Conservation (phyloP, 2,797 vertebrate species). For the Aeoliscus strigatus region DNA sequence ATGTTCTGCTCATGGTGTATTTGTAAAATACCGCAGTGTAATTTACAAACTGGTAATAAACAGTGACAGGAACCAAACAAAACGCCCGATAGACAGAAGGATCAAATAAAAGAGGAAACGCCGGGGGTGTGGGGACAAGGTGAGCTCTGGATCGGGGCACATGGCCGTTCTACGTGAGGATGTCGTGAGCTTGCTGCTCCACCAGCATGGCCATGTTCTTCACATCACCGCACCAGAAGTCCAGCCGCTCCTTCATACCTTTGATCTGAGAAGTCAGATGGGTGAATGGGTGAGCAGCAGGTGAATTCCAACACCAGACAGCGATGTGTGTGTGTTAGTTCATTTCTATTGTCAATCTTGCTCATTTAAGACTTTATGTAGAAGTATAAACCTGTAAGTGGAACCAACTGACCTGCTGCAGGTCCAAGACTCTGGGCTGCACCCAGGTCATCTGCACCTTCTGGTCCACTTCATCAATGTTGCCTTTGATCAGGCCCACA, state of each 20-base stretch:
- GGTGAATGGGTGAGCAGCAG: no score
- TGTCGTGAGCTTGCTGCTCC: constrained; percentile 95
- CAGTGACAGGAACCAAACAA: constrained; percentile 28
- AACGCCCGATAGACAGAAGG: constrained; percentile 22
- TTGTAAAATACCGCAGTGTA: constrained; percentile 45
- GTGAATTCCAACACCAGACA: no score
- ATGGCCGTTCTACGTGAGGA: constrained; percentile 96
- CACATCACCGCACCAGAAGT: constrained; percentile 93
- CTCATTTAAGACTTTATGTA: no score
- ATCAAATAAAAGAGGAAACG: constrained; percentile 19
- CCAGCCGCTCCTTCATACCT: constrained; percentile 96
- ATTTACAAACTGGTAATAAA: constrained; percentile 41
- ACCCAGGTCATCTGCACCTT: constrained; percentile 98
- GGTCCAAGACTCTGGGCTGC: constrained; percentile 91
- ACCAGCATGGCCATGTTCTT: constrained; percentile 97
- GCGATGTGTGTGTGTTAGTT: no score
- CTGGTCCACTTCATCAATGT: constrained; percentile 95
- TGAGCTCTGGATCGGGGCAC: no score
- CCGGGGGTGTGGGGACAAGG: neutral
- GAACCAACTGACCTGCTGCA: constrained; percentile 82
- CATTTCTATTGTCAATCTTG: no score
- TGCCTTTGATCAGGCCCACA: constrained; percentile 90
- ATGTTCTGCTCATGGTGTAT: constrained; percentile 21
- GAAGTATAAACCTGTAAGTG: no score
- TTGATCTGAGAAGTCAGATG: constrained; percentile 92